Evolutionary conservation across 2,888 invertebrate genomes (phyloP), one percentile per base, ranked within the genome.

Genomic region (Bunonema sp.): DNA sequence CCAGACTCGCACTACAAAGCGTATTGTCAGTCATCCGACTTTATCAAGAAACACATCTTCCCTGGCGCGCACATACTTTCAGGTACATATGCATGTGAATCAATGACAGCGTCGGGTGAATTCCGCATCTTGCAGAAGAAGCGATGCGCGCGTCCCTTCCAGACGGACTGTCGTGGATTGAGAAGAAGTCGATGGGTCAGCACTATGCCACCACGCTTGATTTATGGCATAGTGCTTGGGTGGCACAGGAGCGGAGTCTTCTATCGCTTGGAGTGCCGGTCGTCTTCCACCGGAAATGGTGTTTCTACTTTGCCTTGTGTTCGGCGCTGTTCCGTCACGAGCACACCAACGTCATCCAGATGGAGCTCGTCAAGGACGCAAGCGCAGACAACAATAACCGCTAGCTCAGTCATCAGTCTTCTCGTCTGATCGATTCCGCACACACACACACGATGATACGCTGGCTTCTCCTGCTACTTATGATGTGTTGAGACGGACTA

Each of bases 41-140:
- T 60, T 47, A 60, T 61, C 41, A 59, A 57, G 44, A 61, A 61
- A 46, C 54, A 61, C 46, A 60, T 61, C 35, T 60, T 60, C 46
- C 61, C 61, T 22, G 61, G 61, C 33, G 60, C 59, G 5, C 59
- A 61, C 39, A 41, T 61, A n/a, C n/a, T n/a, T n/a, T n/a, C n/a
- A n/a, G n/a, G n/a, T n/a, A n/a, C n/a, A n/a, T n/a, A n/a, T n/a
- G n/a, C n/a, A n/a, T n/a, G n/a, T n/a, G n/a, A n/a, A n/a, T n/a
- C n/a, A n/a, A n/a, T n/a, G n/a, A n/a, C n/a, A n/a, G n/a, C n/a
- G n/a, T n/a, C n/a, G n/a, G n/a, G n/a, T n/a, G n/a, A n/a, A n/a
- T n/a, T n/a, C n/a, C n/a, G n/a, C n/a, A n/a, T n/a, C n/a, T n/a
- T n/a, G n/a, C n/a, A n/a, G n/a, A n/a, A n/a, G n/a, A n/a, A n/a